A percentile compares a stretch with the other conserved stretches of the same genome.
These are phyloP conservation scores for Rallus limicola DNA, from an alignment of 2,113 vertebrate species.

Conservation along the genomic window DNA sequence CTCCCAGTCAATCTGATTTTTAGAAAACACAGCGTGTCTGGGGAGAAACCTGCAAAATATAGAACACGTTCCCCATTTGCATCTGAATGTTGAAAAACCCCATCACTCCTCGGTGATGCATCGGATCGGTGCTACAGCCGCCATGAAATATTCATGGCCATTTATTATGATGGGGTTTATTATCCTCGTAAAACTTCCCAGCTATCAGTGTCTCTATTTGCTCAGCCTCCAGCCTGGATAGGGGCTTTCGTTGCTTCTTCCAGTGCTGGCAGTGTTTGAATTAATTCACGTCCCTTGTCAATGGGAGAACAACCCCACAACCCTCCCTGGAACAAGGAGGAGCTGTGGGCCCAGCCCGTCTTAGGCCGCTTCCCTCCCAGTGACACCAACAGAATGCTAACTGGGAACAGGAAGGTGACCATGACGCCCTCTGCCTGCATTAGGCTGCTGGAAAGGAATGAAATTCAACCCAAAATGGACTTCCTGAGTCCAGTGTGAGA, in stretches of 20 bases:
- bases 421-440: background rate
- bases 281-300: background rate
- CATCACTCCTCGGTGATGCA: slow-evolving; percentile 19
- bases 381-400: background rate
- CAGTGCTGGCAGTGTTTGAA: background rate
- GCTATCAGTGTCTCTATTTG: slow-evolving; percentile 19
- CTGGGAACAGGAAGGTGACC: background rate
- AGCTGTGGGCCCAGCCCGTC: background rate
- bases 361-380: background rate
- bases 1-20: slow-evolving; percentile 44
- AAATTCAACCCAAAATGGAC: background rate
- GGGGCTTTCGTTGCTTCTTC: background rate
- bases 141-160: slow-evolving; percentile 64
- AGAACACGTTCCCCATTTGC: slow-evolving; percentile 50
- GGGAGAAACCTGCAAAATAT: slow-evolving; percentile 48
- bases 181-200: slow-evolving; percentile 39
- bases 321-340: background rate
- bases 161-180: slow-evolving; percentile 50
- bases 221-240: slow-evolving; percentile 11
- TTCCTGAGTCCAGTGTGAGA: background rate
- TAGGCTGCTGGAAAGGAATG: background rate
- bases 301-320: rapidly evolving
- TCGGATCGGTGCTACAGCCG: background rate
- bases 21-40: slow-evolving; percentile 1
- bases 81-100: background rate